These are phyloP conservation scores for Cydia pomonella DNA, from an alignment of 1,140 invertebrate genomes.

Conservation along the genomic window DNA sequence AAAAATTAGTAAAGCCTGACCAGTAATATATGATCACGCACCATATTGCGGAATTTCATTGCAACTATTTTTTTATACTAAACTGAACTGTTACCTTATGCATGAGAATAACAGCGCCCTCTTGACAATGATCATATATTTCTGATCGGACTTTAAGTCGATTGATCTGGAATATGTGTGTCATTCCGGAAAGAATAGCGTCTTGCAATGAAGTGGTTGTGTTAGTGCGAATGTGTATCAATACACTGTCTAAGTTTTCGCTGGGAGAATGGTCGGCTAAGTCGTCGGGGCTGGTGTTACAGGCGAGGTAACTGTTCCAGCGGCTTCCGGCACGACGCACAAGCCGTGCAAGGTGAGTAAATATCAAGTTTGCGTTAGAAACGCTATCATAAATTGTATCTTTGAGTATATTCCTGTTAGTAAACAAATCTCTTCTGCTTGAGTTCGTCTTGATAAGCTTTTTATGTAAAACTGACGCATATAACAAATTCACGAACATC, in stretches of 20 bases:
- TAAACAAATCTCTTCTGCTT: neutral
- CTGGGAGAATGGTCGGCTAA: constrained; percentile 52
- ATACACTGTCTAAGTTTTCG: constrained; percentile 54
- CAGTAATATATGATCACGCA: too few species aligned
- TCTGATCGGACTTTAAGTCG: too few species aligned
- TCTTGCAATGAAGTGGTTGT: neutral
- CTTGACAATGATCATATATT: too few species aligned
- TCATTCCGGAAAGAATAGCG: constrained; percentile 12
- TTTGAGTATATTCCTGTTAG: neutral
- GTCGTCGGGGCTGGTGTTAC: constrained; percentile 41
- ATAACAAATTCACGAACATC: neutral
- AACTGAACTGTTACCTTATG: too few species aligned
- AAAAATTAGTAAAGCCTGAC: neutral
- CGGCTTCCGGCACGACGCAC: constrained; percentile 38
- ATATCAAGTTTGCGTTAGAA: constrained; percentile 39
- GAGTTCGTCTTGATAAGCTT: neutral
- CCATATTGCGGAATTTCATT: too few species aligned
- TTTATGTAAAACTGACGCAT: neutral
- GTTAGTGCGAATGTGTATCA: constrained; percentile 27
- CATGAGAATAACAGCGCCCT: too few species aligned
- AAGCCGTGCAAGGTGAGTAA: constrained; percentile 34
- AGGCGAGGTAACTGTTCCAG: constrained; percentile 55
- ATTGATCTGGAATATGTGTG: constrained; percentile 20
- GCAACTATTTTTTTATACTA: too few species aligned
- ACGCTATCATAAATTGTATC: constrained; percentile 36